These are phyloP conservation scores for Falco columbarius DNA, from an alignment of 2,797 vertebrate genomes.

Conservation along the genomic window DNA sequence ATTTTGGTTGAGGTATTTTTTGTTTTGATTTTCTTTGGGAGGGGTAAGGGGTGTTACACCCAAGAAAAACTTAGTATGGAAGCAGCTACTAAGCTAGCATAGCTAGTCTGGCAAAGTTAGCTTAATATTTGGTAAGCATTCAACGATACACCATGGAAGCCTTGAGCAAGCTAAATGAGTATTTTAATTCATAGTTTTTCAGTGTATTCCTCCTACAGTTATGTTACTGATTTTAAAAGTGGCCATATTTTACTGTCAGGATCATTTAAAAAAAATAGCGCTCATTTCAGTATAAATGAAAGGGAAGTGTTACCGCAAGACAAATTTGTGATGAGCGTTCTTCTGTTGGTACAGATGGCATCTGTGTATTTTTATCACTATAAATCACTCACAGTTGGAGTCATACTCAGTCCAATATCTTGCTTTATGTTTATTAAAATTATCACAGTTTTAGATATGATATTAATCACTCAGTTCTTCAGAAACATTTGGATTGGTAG, in stretches of 20 bases:
- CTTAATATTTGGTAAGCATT: background rate
- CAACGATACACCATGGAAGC: background rate
- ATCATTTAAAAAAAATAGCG: background rate
- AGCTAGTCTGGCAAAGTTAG: background rate
- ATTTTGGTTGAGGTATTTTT: background rate
- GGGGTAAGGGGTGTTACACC: background rate
- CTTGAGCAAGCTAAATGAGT: background rate
- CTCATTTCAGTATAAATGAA: constrained; percentile 36
- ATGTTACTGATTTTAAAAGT: constrained; percentile 22
- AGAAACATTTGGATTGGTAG: constrained; percentile 53
- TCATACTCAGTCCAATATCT: constrained; percentile 51
- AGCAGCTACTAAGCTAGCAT: background rate
- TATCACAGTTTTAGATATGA: constrained; percentile 35
- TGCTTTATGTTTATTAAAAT: constrained; percentile 64
- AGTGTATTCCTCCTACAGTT: background rate
- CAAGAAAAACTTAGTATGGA: background rate
- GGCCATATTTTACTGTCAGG: constrained; percentile 42
- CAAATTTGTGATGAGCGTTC: constrained; percentile 43
- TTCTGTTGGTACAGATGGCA: constrained; percentile 71
- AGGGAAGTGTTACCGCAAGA: constrained; percentile 43
- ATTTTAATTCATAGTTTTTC: constrained; percentile 28
- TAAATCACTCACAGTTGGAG: constrained; percentile 64
- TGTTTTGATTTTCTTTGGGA: background rate
- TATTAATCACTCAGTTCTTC: constrained; percentile 38
- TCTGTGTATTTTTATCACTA: constrained; percentile 73